These are phyloP conservation scores for Fissipunctia ypsillon DNA, from an alignment of 2,888 invertebrate genomes.

Conservation along the genomic window DNA sequence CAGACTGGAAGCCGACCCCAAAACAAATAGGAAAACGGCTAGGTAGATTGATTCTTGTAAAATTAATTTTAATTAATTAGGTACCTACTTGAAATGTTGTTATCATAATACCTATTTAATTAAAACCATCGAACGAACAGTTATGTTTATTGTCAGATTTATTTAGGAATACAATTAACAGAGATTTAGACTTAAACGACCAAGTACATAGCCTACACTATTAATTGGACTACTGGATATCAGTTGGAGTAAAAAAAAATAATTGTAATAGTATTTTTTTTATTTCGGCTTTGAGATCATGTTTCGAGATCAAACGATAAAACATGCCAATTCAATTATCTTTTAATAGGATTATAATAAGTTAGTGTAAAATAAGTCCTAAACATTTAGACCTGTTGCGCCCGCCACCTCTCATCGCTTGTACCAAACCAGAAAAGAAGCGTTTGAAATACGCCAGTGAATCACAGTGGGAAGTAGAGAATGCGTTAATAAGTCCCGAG, in stretches of 20 bases:
- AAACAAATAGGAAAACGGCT: too few species aligned
- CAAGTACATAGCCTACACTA: neutral
- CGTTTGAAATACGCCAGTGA: constrained; percentile 85
- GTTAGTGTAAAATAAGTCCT: neutral
- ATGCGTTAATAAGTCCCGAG: constrained; percentile 87
- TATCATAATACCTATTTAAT: neutral
- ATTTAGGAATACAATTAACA: neutral
- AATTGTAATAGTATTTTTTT: neutral
- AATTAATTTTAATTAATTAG: too few species aligned
- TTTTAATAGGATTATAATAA: too few species aligned
- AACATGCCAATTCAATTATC: neutral
- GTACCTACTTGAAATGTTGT: too few species aligned
- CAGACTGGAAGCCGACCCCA: too few species aligned
- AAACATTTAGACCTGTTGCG: constrained; percentile 20
- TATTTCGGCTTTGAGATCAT: neutral
- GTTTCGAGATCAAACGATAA: neutral
- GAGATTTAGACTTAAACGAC: neutral
- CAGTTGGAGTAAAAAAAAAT: too few species aligned
- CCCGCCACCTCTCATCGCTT: constrained; percentile 55
- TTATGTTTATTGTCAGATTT: neutral
- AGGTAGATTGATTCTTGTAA: too few species aligned
- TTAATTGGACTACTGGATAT: neutral
- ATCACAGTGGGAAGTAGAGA: constrained; percentile 83
- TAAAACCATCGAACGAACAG: neutral
- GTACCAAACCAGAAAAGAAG: constrained; percentile 73